A percentile compares a stretch with the other conserved stretches of the same genome.
These are phyloP conservation scores for Xylota sylvarum DNA, from an alignment of 2,888 invertebrate species.

Conservation along the genomic window DNA sequence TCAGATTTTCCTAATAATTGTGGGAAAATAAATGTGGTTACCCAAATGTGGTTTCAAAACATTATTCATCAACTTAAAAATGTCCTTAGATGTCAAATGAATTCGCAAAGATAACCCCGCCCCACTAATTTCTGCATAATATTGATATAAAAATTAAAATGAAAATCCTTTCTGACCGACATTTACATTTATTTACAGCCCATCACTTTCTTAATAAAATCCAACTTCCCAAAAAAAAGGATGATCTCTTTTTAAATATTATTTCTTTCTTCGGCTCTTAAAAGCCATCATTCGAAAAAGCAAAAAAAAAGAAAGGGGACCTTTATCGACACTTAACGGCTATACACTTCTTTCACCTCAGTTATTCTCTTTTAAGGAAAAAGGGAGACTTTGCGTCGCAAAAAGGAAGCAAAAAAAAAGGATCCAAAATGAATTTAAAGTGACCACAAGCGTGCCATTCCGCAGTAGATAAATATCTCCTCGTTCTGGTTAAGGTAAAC, in stretches of 20 bases:
- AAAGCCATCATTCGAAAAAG: slow-evolving; percentile 23
- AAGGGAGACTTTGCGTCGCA: slow-evolving; percentile 11
- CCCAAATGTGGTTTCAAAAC: not conserved
- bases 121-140: slow-evolving; percentile 31
- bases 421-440: slow-evolving; percentile 73
- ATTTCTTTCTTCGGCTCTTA: slow-evolving; percentile 32
- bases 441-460: slow-evolving; percentile 76
- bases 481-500: slow-evolving; percentile 59
- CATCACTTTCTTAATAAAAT: slow-evolving; percentile 65
- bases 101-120: not conserved
- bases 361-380: slow-evolving; percentile 39
- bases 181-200: slow-evolving; percentile 73
- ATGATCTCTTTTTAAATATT: slow-evolving; percentile 70
- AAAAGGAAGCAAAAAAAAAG: slow-evolving; percentile 40
- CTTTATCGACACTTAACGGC: slow-evolving; percentile 69
- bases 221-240: slow-evolving; percentile 24
- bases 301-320: slow-evolving; percentile 41
- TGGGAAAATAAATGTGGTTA: no score
- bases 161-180: slow-evolving; percentile 61
- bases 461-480: slow-evolving; percentile 60
- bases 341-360: slow-evolving; percentile 59
- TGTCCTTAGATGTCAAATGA: not conserved
- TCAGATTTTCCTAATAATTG: no score
- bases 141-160: slow-evolving; percentile 48
- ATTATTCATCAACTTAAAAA: not conserved